A percentile compares a stretch with the other conserved stretches of the same genome.
Conservation (phyloP, 2,888 invertebrate genomes). For the Zootermopsis nevadensis region DNA sequence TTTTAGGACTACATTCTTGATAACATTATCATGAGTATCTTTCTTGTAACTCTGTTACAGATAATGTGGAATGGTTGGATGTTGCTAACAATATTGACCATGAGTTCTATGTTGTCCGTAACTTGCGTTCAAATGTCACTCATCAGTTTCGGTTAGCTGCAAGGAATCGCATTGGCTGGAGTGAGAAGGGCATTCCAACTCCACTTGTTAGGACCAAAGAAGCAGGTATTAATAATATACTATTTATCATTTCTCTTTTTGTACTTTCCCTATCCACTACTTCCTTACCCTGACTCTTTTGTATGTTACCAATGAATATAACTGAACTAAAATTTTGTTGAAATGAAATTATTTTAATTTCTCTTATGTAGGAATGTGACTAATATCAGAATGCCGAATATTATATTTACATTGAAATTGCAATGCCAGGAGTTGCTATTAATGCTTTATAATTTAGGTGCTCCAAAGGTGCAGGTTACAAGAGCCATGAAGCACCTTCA, state of each 20-base stretch:
- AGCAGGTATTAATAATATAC: conserved; percentile 60
- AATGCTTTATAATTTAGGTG: conserved; percentile 60
- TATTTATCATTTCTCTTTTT: no score
- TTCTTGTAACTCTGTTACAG: conserved; percentile 58
- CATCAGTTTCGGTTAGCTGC: conserved; percentile 93
- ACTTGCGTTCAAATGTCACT: conserved; percentile 80
- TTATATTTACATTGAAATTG: no score
- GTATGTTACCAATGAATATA: no score
- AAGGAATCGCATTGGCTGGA: conserved; percentile 93
- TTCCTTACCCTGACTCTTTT: no score
- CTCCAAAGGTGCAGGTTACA: conserved; percentile 80
- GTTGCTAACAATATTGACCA: conserved; percentile 91
- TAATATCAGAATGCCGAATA: no score
- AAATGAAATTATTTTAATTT: no score
- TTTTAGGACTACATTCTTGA: no score
- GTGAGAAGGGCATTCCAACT: conserved; percentile 88
- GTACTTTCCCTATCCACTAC: no score
- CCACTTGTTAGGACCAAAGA: conserved; percentile 77
- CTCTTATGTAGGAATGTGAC: no score
- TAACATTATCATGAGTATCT: no score
- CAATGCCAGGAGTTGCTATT: no score
- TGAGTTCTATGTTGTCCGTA: conserved; percentile 87
- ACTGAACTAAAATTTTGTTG: no score
- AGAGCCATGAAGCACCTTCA: conserved; percentile 87
- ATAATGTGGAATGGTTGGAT: conserved; percentile 85